These are phyloP conservation scores for Parambassis ranga DNA, from an alignment of 2,797 vertebrate genomes.

Conservation along the genomic window DNA sequence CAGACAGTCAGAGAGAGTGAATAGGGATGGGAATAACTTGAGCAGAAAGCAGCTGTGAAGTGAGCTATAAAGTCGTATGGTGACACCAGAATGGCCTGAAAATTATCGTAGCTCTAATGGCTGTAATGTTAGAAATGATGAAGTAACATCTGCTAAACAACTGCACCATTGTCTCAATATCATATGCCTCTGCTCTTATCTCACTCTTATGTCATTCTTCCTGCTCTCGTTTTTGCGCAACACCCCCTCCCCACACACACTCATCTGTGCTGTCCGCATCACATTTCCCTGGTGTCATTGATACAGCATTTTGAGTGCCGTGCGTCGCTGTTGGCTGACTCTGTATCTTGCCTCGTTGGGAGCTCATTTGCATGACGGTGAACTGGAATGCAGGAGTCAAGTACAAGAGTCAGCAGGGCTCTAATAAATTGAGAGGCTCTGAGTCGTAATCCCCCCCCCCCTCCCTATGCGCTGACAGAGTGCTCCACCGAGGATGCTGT, in stretches of 20 bases:
- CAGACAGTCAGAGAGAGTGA: not conserved
- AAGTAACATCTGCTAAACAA: conserved; percentile 46
- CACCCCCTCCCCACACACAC: not conserved
- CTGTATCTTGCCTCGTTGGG: not conserved
- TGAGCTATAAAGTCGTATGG: conserved; percentile 44
- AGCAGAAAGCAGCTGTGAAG: conserved; percentile 22
- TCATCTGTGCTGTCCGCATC: conserved; percentile 3
- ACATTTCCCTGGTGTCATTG: not conserved
- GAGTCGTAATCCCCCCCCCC: conserved; percentile 50
- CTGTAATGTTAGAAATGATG: conserved; percentile 36
- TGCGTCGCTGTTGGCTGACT: not conserved
- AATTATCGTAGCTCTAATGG: conserved; percentile 52
- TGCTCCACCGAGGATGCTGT: conserved; percentile 47
- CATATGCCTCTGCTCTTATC: no score
- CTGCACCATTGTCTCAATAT: conserved; percentile 12
- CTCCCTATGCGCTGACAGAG: conserved; percentile 58
- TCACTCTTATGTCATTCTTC: not conserved
- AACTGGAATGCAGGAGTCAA: conserved; percentile 21
- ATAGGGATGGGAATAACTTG: conserved; percentile 14
- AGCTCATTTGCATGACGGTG: conserved; percentile 39
- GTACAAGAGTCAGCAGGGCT: conserved; percentile 49
- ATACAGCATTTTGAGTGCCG: conserved; percentile 12
- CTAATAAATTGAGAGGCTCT: conserved; percentile 54
- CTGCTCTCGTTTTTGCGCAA: not conserved
- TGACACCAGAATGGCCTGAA: conserved; percentile 37